Percentiles rank a stretch among this genome's conserved stretches.
Conservation (phyloP, 2,797 vertebrate genomes). For the Catharus ustulatus region DNA sequence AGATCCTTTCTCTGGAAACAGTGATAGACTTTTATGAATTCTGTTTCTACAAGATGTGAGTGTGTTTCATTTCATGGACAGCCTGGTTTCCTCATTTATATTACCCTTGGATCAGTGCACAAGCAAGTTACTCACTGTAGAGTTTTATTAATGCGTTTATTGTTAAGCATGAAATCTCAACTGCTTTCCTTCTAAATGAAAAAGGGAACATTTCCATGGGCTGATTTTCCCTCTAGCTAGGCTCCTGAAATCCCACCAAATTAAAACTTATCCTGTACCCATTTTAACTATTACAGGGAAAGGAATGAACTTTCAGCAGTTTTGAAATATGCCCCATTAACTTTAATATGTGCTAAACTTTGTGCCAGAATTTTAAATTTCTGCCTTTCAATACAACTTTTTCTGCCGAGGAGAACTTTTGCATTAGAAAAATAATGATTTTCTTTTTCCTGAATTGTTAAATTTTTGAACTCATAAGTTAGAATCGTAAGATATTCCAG, state of each 20-base stretch:
- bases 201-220: constrained; percentile 23
- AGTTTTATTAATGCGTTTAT: constrained; percentile 68
- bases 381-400: not conserved
- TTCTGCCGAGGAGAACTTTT: constrained; percentile 13
- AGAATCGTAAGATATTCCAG: not conserved
- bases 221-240: not conserved
- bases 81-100: constrained; percentile 22
- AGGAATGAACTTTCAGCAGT: not conserved
- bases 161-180: constrained; percentile 50
- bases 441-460: not conserved
- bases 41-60: not conserved
- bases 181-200: constrained; percentile 17
- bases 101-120: constrained; percentile 48
- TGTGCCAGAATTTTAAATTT: not conserved
- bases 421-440: not conserved
- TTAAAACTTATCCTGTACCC: not conserved
- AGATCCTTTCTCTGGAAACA: not conserved
- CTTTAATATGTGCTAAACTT: not conserved
- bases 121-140: constrained; percentile 40
- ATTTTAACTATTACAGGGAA: not conserved
- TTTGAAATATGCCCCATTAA: not conserved
- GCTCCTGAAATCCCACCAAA: not conserved
- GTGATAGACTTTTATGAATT: not conserved
- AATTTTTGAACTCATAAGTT: not conserved
- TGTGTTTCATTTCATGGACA: not conserved